Percentiles rank a stretch among this genome's conserved stretches.
These are phyloP conservation scores for Ammodytes dubius DNA, from an alignment of 2,113 vertebrate species.

Conservation along the genomic window DNA sequence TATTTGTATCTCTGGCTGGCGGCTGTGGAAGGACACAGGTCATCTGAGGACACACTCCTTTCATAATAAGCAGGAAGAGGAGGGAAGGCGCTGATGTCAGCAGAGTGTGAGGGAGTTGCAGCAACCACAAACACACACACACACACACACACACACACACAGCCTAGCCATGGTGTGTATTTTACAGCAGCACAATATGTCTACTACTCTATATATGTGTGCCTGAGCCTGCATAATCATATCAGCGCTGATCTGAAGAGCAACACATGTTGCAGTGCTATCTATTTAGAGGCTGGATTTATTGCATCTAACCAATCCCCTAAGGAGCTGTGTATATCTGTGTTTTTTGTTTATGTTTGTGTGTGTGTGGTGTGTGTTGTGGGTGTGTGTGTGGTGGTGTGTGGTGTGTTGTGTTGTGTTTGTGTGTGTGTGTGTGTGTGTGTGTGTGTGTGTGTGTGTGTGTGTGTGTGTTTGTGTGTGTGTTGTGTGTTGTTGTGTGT, in stretches of 20 bases:
- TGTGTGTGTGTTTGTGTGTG: background rate
- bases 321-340: slow-evolving; percentile 37
- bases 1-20: background rate
- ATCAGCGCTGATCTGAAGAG: slow-evolving; percentile 70
- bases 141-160: background rate
- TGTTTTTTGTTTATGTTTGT: slow-evolving; percentile 24
- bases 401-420: background rate
- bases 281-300: slow-evolving; percentile 69
- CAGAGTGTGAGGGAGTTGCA: slow-evolving; percentile 36
- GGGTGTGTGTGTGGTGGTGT: background rate
- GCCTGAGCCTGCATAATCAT: slow-evolving; percentile 69
- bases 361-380: background rate
- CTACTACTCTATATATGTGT: slow-evolving; percentile 53
- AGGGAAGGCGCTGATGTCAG: slow-evolving; percentile 57
- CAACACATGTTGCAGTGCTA: slow-evolving; percentile 66
- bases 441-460: background rate
- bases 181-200: slow-evolving; percentile 58
- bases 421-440: background rate
- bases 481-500: no score
- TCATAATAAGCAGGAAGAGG: slow-evolving; percentile 45
- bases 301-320: slow-evolving; percentile 53
- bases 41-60: slow-evolving; percentile 49
- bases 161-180: slow-evolving; percentile 16
- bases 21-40: slow-evolving; percentile 32
- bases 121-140: background rate